phyloP scores from a whole-genome alignment of 2,113 vertebrate genomes.

The Thamnaconus septentrionalis region DNA sequence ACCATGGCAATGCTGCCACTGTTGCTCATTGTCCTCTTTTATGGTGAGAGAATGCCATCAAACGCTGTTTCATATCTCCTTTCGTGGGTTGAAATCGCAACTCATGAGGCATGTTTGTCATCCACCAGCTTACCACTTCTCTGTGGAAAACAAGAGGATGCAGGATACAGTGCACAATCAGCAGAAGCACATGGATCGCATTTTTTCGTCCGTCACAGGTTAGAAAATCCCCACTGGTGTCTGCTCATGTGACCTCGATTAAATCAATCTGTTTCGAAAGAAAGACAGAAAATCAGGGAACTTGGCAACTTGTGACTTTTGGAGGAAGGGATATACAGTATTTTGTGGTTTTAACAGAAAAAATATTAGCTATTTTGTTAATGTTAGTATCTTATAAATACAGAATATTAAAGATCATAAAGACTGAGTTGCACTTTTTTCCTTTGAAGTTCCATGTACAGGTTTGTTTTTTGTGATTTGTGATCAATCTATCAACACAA shows the following conservation, averaged over 20 bases:
- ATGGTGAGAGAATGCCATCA: slow-evolving; percentile 37
- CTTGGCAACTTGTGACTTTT: neutral
- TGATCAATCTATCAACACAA: no score
- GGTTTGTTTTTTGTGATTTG: no score
- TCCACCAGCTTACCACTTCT: slow-evolving; percentile 55
- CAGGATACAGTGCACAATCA: slow-evolving; percentile 29
- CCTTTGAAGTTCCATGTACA: no score
- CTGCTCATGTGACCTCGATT: neutral
- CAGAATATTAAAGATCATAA: no score
- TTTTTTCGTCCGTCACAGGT: slow-evolving; percentile 49
- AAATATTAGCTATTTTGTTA: no score
- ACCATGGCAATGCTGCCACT: slow-evolving; percentile 52
- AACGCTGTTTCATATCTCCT: neutral
- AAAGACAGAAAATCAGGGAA: neutral
- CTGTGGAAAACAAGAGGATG: slow-evolving; percentile 56
- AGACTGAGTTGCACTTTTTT: no score
- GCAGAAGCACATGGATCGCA: slow-evolving; percentile 25
- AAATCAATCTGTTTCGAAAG: neutral
- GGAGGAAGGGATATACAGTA: neutral
- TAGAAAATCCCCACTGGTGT: neutral
- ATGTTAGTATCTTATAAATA: no score
- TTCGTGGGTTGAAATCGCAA: no score
- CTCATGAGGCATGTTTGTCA: neutral
- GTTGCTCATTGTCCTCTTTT: slow-evolving; percentile 62
- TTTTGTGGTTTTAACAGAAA: no score